These are phyloP conservation scores for Drosophila demipolita DNA, from an alignment of 2,888 invertebrate species.

Conservation along the genomic window DNA sequence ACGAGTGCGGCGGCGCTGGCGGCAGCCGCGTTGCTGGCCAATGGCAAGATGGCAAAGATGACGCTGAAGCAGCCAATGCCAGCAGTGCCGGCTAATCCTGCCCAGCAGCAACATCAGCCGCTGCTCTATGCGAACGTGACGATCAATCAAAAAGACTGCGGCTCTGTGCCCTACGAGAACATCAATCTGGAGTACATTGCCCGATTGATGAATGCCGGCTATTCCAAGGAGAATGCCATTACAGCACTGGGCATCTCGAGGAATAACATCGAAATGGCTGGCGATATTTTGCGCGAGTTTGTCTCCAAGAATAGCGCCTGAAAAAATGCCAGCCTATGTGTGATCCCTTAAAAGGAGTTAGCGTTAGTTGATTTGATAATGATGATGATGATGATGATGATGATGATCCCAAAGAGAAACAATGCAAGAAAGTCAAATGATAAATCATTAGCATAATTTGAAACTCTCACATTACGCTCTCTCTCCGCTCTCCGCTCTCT, in stretches of 20 bases:
- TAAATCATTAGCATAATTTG: conserved; percentile 49
- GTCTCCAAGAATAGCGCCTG: conserved; percentile 87
- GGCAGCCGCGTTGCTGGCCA: conserved; percentile 55
- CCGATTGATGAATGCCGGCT: conserved; percentile 94
- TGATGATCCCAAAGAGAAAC: conserved; percentile 40
- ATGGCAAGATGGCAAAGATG: conserved; percentile 46
- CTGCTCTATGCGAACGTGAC: conserved; percentile 85
- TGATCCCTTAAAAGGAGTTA: conserved; percentile 32
- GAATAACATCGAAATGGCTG: conserved; percentile 97
- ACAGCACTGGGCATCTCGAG: conserved; percentile 96
- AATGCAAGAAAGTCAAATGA: conserved; percentile 50
- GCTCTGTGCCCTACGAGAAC: conserved; percentile 91
- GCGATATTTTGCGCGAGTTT: conserved; percentile 96
- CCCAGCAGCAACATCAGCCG: conserved; percentile 75
- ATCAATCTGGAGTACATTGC: conserved; percentile 96
- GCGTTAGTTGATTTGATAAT: conserved; percentile 6
- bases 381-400: conserved; percentile 7
- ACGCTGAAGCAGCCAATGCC: conserved; percentile 48
- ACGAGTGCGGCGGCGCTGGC: conserved; percentile 68
- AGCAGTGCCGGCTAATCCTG: conserved; percentile 29
- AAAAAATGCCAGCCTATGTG: conserved; percentile 24
- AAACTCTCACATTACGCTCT: conserved; percentile 49
- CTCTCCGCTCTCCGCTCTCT: conserved; percentile 11
- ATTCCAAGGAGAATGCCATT: conserved; percentile 95
- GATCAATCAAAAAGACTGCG: conserved; percentile 85